These are phyloP conservation scores for Teleogryllus oceanicus DNA, from an alignment of 2,888 invertebrate species.

Conservation along the genomic window DNA sequence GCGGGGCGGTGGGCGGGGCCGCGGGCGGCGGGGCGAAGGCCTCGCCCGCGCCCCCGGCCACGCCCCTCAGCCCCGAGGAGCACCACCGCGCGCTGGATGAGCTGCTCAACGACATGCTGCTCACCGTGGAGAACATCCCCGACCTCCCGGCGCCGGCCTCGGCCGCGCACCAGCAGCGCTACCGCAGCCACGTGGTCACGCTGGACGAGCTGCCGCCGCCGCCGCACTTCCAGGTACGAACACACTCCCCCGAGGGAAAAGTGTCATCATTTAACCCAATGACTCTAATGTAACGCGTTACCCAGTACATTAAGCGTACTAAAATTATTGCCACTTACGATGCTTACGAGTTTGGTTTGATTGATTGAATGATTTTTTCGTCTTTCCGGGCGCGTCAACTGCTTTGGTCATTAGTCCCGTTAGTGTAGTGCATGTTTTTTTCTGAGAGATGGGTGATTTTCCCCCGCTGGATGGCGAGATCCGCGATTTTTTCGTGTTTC, in stretches of 20 bases:
- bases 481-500: too few relatives aligned
- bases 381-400: too few relatives aligned
- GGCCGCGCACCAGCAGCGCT: neutral
- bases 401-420: too few relatives aligned
- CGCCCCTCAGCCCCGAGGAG: slow-evolving; percentile 49
- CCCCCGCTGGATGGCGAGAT: too few relatives aligned
- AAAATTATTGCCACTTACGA: too few relatives aligned
- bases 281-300: too few relatives aligned
- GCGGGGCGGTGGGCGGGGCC: slow-evolving; percentile 40
- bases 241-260: neutral
- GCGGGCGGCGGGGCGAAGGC: slow-evolving; percentile 40
- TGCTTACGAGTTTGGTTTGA: too few relatives aligned
- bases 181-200: slow-evolving; percentile 28
- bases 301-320: too few relatives aligned
- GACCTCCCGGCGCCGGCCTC: slow-evolving; percentile 44
- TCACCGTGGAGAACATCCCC: slow-evolving; percentile 80
- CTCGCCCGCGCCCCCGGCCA: slow-evolving; percentile 41
- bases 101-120: slow-evolving; percentile 79
- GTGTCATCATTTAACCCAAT: neutral
- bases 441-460: too few relatives aligned
- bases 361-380: too few relatives aligned
- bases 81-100: slow-evolving; percentile 75
- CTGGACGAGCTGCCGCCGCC: slow-evolving; percentile 29
- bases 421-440: too few relatives aligned
- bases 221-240: neutral